Base-by-base conservation (phyloP, 2,797 vertebrate genomes). In the Lacerta viridis region DNA sequence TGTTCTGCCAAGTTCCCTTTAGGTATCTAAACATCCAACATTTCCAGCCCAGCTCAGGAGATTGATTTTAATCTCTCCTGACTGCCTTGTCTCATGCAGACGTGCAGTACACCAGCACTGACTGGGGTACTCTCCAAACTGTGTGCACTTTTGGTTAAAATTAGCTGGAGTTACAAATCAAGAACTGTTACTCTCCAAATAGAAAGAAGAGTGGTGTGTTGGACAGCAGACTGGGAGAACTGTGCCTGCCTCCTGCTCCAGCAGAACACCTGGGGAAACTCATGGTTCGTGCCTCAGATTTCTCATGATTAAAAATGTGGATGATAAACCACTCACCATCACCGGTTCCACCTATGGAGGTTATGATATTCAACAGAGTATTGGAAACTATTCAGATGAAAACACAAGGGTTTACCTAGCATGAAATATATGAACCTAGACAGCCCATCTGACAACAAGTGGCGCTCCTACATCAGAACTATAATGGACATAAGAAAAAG, bases 41-140 rank as follows among this genome's bases (percentile, higher is more conserved):
- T 88, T 46, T 78, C 8, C 91, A 85, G 75, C 59, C 2, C 83
- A 68, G 46, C 46, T 71, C 7, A n/a, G 46, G 23, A 36, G 4
- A 76, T 0, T 89, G 92, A 95, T 55, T 36, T 0, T 95, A 89
- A 95, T 94, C 82, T 88, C 80, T 88, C 66, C 90, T 66, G 93
- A 93, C 91, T 50, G 87, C 0, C 46, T 87, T 94, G 91, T 93
- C 90, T 90, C 81, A 33, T 68, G 87, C 83, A 82, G 89, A 81
- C 0, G 82, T 4, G 0, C 2, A 85, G 80, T 92, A 75, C 85
- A 39, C 0, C 87, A 90, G 72, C 84, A 7, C 88, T 50, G 0
- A 5, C 91, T 90, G 18, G 55, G 8, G 85, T 43, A 79, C n/a
- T 81, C 0, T 13, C 76, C 0, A 46, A 0, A 78, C n/a, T 11